Base-by-base conservation (phyloP, 2,888 invertebrate species). In the Tachina fera region DNA sequence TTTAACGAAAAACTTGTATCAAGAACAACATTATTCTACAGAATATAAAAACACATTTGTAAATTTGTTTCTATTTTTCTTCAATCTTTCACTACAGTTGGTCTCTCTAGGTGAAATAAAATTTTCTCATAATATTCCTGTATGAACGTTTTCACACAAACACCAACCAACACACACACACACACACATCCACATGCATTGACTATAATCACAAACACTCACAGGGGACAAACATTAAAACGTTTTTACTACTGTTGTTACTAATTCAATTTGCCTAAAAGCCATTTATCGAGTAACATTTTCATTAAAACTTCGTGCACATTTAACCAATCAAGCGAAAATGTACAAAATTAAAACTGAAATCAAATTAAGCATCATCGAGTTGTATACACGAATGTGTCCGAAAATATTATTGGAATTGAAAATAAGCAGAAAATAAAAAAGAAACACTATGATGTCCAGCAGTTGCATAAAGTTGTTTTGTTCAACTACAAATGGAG, bases 261-360 rank as follows among this genome's bases (percentile, higher is more conserved):
- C 86, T 86, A 86, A 86, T 86, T 86, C 83, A 83, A 86, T 86
- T 86, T 86, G 83, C 76, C 86, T 86, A 86, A 86, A 86, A 86
- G 86, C 86, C 86, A 86, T 86, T 86, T 86, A 83, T 83, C 79
- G 86, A 75, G 86, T 79, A 86, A 86, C 83, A 86, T 86, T 86
- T 86, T 86, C 86, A 86, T 86, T 86, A 80, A 79, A 86, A 86
- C 86, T 83, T 86, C 86, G 86, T 86, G 72, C 83, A 86, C 86
- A 83, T 86, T 86, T 86, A 83, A 86, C 86, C 86, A 86, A 86
- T 86, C 83, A 86, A 83, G 86, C 86, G 83, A 86, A 86, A 86
- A 86, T 86, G 86, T 86, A 63, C 86, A 79, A 83, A 86, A 86
- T 86, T 86, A 86, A 86, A 86, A 83, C 76, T 83, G 86, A 86